phyloP scores from a whole-genome alignment of 2,888 invertebrate genomes.

The Cheilosia vernalis region DNA sequence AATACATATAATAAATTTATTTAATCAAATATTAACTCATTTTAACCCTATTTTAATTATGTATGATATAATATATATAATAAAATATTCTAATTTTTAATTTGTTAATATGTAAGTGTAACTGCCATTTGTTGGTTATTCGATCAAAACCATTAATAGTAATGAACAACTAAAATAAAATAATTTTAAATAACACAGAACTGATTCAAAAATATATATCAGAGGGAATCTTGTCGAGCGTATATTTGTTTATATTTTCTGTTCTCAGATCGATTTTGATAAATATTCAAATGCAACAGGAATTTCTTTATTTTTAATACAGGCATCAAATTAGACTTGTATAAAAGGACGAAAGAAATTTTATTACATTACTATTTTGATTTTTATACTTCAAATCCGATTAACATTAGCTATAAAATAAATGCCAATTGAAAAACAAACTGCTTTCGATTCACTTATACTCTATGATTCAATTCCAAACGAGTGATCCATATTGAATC shows the following conservation, averaged over 20 bases:
- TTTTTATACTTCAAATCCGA: too few species aligned
- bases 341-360: too few species aligned
- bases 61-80: constrained; percentile 6
- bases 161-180: constrained; percentile 3
- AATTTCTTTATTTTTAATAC: background rate
- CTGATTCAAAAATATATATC: constrained; percentile 26
- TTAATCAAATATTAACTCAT: constrained; percentile 9
- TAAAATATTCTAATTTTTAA: constrained; percentile 8
- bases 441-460: too few species aligned
- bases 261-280: background rate
- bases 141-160: background rate
- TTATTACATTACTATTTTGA: too few species aligned
- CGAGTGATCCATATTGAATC: too few species aligned
- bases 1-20: constrained; percentile 11
- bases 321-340: too few species aligned
- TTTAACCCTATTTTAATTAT: constrained; percentile 33
- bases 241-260: background rate
- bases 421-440: too few species aligned
- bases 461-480: too few species aligned
- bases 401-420: too few species aligned
- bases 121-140: constrained; percentile 44
- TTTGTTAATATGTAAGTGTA: constrained; percentile 19
- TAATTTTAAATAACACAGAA: constrained; percentile 2
- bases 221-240: constrained; percentile 27
- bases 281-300: background rate